These are phyloP conservation scores for Oscheius sp. DNA, from an alignment of 1,140 invertebrate genomes.

Conservation along the genomic window DNA sequence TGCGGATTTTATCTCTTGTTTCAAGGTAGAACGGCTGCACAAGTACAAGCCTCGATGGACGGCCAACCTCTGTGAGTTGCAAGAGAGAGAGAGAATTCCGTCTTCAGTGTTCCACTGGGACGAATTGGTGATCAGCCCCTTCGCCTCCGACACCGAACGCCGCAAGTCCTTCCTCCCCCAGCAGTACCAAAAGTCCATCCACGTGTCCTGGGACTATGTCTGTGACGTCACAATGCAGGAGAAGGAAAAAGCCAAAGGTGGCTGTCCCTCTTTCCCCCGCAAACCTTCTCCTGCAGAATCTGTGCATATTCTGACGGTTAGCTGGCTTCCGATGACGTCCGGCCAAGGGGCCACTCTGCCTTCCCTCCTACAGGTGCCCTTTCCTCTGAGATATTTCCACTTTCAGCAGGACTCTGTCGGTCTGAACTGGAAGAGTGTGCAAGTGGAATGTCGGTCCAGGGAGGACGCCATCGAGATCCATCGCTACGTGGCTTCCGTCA, in stretches of 20 bases:
- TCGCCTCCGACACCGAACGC: slow-evolving; percentile 9
- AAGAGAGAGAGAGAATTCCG: too few species aligned
- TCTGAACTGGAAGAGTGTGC: neutral
- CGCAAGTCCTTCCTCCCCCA: slow-evolving; percentile 11
- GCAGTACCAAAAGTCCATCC: slow-evolving; percentile 12
- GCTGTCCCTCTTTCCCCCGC: neutral
- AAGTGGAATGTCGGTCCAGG: neutral
- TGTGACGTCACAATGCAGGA: neutral
- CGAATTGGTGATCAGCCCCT: slow-evolving; percentile 1
- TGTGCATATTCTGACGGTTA: neutral
- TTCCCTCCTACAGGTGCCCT: neutral
- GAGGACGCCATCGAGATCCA: neutral
- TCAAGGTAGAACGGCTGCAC: slow-evolving; percentile 13
- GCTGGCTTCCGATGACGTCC: neutral
- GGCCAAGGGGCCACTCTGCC: neutral
- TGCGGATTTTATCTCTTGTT: slow-evolving; percentile 10
- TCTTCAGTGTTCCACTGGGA: neutral
- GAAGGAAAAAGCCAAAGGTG: slow-evolving; percentile 6
- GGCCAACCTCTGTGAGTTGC: slow-evolving; percentile 2
- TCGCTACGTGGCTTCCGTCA: neutral
- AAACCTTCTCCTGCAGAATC: neutral
- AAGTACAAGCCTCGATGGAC: slow-evolving; percentile 19
- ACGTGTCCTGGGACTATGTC: slow-evolving; percentile 20
- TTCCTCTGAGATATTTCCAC: too few species aligned
- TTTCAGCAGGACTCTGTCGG: neutral